Evolutionary conservation across 2,797 vertebrate genomes (phyloP).

Genomic region (Hafferia zeledoni): DNA sequence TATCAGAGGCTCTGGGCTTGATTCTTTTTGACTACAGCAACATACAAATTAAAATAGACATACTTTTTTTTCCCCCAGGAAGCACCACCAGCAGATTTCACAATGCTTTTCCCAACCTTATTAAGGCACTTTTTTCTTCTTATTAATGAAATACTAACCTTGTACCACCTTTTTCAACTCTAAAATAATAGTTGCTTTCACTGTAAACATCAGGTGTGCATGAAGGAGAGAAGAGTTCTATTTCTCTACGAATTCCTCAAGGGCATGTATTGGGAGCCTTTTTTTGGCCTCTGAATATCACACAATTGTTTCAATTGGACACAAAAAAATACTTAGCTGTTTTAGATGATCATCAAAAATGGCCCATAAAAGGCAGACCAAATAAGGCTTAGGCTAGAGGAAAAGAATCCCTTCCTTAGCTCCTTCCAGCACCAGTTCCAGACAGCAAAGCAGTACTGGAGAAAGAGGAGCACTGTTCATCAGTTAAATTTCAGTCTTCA

Average conservation of each 20-base stretch:
- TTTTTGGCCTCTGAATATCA: background rate
- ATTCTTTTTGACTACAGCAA: background rate
- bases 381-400: background rate
- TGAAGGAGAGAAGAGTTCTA: background rate
- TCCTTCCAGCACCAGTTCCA: conserved; percentile 47
- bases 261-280: background rate
- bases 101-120: background rate
- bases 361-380: conserved; percentile 81
- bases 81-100: background rate
- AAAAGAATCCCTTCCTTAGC: conserved; percentile 33
- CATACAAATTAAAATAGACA: background rate
- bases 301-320: background rate
- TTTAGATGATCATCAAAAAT: conserved; percentile 80
- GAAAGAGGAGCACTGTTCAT: background rate
- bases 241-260: background rate
- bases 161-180: background rate
- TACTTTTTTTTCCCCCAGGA: background rate
- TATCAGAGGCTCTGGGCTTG: rapidly evolving
- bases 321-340: conserved; percentile 75
- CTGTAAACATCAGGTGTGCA: background rate
- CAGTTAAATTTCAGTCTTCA: background rate
- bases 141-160: background rate
- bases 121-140: background rate
- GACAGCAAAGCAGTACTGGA: background rate
- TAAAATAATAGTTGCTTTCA: background rate